These are phyloP conservation scores for Callionymus lyra DNA, from an alignment of 2,113 vertebrate species.

Conservation along the genomic window DNA sequence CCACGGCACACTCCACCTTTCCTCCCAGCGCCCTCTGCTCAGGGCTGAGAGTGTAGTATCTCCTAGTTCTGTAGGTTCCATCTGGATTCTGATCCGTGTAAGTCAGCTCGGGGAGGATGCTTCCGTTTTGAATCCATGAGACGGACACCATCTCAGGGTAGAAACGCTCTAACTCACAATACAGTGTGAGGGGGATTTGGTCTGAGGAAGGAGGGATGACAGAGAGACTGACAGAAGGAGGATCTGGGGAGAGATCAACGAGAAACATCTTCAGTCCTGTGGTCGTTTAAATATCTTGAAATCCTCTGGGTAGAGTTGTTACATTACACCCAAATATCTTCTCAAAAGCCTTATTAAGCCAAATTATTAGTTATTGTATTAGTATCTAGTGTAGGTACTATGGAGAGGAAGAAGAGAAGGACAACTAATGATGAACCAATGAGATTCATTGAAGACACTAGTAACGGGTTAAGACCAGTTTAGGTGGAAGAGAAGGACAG, in stretches of 20 bases:
- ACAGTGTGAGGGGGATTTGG: slow-evolving; percentile 53
- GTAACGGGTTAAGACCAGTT: no score
- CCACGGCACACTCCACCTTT: slow-evolving; percentile 53
- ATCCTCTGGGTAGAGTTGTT: no score
- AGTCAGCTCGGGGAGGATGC: slow-evolving; percentile 32
- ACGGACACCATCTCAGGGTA: slow-evolving; percentile 60
- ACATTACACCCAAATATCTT: no score
- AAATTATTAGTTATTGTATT: no score
- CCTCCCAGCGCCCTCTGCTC: slow-evolving; percentile 45
- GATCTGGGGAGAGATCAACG: slow-evolving; percentile 32
- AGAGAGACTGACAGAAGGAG: slow-evolving; percentile 49
- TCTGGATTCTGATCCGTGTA: slow-evolving; percentile 36
- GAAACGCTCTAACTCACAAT: slow-evolving; percentile 65
- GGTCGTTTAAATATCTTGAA: no score
- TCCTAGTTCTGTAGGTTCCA: slow-evolving; percentile 51
- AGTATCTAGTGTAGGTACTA: no score
- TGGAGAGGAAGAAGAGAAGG: no score
- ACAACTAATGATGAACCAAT: no score
- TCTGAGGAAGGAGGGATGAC: slow-evolving; percentile 24
- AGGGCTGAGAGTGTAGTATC: slow-evolving; percentile 52
- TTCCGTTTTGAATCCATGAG: slow-evolving; percentile 62
- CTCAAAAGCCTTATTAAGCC: no score
- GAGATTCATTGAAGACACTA: no score
- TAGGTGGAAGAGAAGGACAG: no score
- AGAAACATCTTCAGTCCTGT: background rate